A percentile compares a stretch with the other conserved stretches of the same genome.
phyloP scores from a whole-genome alignment of 2,888 invertebrate species.

The Ochlodes sylvanus region DNA sequence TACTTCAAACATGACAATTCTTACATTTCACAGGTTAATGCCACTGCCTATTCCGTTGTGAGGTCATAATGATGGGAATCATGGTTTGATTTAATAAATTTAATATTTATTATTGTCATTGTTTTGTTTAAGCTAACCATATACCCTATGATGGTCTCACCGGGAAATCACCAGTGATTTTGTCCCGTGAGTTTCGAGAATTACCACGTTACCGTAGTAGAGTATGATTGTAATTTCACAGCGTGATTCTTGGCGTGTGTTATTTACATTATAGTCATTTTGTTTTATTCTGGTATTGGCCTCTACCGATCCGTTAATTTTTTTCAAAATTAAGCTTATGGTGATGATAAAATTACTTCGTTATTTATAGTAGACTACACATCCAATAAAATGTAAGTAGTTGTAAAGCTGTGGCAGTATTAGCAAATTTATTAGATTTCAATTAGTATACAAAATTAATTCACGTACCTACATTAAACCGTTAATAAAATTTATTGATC shows the following conservation, averaged over 20 bases:
- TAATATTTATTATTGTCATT: too few species aligned
- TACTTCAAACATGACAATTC: too few species aligned
- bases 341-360: constrained; percentile 56
- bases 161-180: too few species aligned
- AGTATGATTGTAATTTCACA: constrained; percentile 7
- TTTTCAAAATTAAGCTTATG: constrained; percentile 44
- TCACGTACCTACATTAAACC: constrained; percentile 17
- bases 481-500: constrained; percentile 18
- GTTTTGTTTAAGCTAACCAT: too few species aligned
- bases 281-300: constrained; percentile 50
- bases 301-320: constrained; percentile 53
- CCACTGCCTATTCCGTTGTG: too few species aligned
- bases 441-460: constrained; percentile 19
- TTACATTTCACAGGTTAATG: too few species aligned
- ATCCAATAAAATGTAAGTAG: constrained; percentile 39
- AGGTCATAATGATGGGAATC: too few species aligned
- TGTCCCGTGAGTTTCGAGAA: too few species aligned
- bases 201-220: too few species aligned
- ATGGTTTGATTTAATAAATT: too few species aligned
- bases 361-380: constrained; percentile 59
- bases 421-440: constrained; percentile 20
- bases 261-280: constrained; percentile 20
- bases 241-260: constrained; percentile 17
- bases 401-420: constrained; percentile 31
- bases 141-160: too few species aligned